Evolutionary conservation across 2,888 invertebrate species (phyloP).

Genomic region (Hydriomena furcata): DNA sequence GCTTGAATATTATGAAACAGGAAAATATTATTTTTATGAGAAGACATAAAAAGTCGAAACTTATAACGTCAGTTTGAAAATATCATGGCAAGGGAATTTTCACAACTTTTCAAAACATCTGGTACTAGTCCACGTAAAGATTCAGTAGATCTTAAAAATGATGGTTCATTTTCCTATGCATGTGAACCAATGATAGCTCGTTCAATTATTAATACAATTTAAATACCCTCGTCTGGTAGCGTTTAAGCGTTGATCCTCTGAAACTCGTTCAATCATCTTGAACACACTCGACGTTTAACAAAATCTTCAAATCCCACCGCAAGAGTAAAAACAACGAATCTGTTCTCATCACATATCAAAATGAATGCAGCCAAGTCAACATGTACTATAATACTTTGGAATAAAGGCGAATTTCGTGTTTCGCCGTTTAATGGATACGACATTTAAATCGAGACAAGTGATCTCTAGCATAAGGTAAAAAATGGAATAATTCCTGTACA

Average conservation of each 20-base stretch:
- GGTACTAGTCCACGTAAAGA: no score
- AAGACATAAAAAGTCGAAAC: slow-evolving; percentile 31
- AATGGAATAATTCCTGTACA: slow-evolving; percentile 74
- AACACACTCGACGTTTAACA: slow-evolving; percentile 68
- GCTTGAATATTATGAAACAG: slow-evolving; percentile 23
- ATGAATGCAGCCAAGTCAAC: slow-evolving; percentile 4
- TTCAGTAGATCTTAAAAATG: no score
- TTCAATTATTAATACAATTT: slow-evolving; percentile 9
- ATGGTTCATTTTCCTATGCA: background rate
- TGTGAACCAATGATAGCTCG: no score
- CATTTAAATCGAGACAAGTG: slow-evolving; percentile 44
- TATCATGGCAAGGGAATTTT: slow-evolving; percentile 20
- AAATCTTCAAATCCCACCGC: slow-evolving; percentile 69
- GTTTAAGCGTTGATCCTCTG: slow-evolving; percentile 21
- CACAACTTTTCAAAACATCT: slow-evolving; percentile 6
- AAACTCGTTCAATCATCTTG: slow-evolving; percentile 56
- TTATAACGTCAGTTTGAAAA: slow-evolving; percentile 24
- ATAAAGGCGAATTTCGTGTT: slow-evolving; percentile 18
- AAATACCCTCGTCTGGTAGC: slow-evolving; percentile 15
- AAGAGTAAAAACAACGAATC: slow-evolving; percentile 72
- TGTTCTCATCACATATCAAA: slow-evolving; percentile 45
- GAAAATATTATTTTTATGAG: slow-evolving; percentile 29
- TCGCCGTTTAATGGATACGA: slow-evolving; percentile 42
- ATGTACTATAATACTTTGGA: slow-evolving; percentile 1
- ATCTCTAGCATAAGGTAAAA: slow-evolving; percentile 62